Evolutionary conservation across 2,113 vertebrate species (phyloP), one percentile per base, ranked within the genome.

Genomic region (Isichthys henryi): DNA sequence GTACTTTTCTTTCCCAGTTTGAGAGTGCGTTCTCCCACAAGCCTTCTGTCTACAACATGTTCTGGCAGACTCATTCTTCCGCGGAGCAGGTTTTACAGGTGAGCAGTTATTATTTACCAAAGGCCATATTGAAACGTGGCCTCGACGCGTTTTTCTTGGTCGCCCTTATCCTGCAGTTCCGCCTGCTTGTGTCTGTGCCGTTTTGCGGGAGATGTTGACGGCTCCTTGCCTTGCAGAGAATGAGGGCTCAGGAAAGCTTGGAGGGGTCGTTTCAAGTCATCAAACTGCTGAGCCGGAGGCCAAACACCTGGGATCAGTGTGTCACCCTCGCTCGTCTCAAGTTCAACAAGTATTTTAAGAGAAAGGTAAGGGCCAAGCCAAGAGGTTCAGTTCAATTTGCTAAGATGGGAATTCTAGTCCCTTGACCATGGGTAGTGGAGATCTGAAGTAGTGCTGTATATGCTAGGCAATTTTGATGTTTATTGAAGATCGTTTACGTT

Each of bases 291-390:
- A 97, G 96, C 93, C 96, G 96, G 94, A 97, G 97, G 93, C 98
- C 98, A 2, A 95, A 95, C 91, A 96, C 91, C 80, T 99, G 98
- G 98, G 93, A 94, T 50, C 97, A 99, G 0, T 99, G 98, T 93
- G 92, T 99, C 87, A 89, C 95, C 87, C 90, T 98, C 88, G 98
- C 97, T 91, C 97, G 98, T 94, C 93, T 97, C 90, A 99, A 99
- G 92, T 99, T 99, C 93, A 98, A 99, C 91, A 99, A 99, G 90
- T 99, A 99, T 94, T 99, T 99, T 94, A 98, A 97, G 92, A 98
- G 97, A 95, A 99, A 99, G 98, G 98, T 99, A 94, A 91, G 92
- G 13, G 7, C 58, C 11, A 52, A 19, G 5, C 80, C 19, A 9
- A 83, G 17, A n/a, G 39, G 2, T n/a, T 46, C 39, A 23, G 3